Evolutionary conservation across 2,797 vertebrate genomes (phyloP).

Genomic region (Gila robusta): DNA sequence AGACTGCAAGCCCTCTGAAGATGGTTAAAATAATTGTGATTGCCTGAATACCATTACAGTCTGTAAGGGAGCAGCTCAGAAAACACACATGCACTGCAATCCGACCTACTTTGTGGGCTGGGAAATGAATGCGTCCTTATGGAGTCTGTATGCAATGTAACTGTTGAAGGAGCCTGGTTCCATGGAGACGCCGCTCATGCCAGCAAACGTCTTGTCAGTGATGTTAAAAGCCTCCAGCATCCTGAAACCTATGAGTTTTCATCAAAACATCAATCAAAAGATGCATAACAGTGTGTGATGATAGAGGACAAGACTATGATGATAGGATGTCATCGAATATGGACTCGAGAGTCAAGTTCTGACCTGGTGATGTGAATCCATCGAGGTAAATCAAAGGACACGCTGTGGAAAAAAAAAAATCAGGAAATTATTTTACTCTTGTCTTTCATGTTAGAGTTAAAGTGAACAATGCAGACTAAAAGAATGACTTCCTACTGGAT

Average conservation of each 20-base stretch:
- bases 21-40: slow-evolving; percentile 68
- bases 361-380: slow-evolving; percentile 97
- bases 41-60: slow-evolving; percentile 60
- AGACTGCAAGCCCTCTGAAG: slow-evolving; percentile 59
- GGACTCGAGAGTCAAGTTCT: slow-evolving; percentile 62
- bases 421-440: neutral
- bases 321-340: neutral
- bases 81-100: slow-evolving; percentile 24
- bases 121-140: slow-evolving; percentile 92
- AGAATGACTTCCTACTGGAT: slow-evolving; percentile 86
- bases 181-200: slow-evolving; percentile 92
- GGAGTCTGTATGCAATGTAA: slow-evolving; percentile 90
- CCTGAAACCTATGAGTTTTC: slow-evolving; percentile 86
- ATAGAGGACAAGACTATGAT: neutral
- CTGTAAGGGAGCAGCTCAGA: slow-evolving; percentile 47
- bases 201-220: slow-evolving; percentile 91
- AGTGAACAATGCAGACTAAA: neutral
- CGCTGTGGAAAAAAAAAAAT: slow-evolving; percentile 79
- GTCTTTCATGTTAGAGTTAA: neutral
- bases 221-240: slow-evolving; percentile 98
- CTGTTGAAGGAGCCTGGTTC: slow-evolving; percentile 96
- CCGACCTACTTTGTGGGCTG: slow-evolving; percentile 91
- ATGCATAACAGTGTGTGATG: slow-evolving; percentile 3
- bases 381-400: slow-evolving; percentile 98
- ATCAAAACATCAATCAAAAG: slow-evolving; percentile 16